These are phyloP conservation scores for Lynx canadensis DNA, from an alignment of 2,113 vertebrate genomes.

Conservation along the genomic window DNA sequence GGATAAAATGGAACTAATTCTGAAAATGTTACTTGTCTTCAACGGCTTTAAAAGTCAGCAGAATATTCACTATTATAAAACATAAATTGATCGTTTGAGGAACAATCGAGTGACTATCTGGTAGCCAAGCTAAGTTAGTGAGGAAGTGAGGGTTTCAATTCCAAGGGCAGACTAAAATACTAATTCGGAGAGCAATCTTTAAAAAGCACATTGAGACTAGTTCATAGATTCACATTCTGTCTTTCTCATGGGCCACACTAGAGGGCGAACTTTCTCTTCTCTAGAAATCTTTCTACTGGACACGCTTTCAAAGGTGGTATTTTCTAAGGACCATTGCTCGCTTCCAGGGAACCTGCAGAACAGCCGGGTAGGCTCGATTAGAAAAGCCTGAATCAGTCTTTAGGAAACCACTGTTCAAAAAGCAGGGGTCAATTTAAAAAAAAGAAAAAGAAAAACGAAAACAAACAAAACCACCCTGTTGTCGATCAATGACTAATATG, in stretches of 20 bases:
- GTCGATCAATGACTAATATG: neutral
- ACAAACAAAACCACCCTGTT: neutral
- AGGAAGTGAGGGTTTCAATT: neutral
- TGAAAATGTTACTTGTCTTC: constrained; percentile 17
- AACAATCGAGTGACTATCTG: neutral
- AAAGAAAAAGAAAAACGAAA: neutral
- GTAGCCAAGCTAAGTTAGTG: neutral
- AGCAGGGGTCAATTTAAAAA: neutral
- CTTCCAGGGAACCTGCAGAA: constrained; percentile 18
- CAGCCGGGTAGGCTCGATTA: neutral
- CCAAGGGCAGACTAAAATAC: neutral
- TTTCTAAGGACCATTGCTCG: neutral
- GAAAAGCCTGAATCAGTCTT: neutral
- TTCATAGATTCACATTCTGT: neutral
- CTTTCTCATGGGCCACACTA: constrained; percentile 40
- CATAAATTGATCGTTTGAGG: neutral
- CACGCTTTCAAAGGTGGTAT: neutral
- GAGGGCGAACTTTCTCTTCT: constrained; percentile 63
- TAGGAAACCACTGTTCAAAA: neutral
- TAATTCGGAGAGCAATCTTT: neutral
- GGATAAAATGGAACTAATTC: constrained; percentile 51
- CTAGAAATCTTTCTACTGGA: neutral
- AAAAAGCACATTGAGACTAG: neutral
- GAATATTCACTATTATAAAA: constrained; percentile 11
- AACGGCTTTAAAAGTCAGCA: constrained; percentile 15